Percentiles rank a stretch among this genome's conserved stretches.
Evolutionary conservation across 1,140 invertebrate species (phyloP).

Genomic region (Tetragonula clypearis): DNA sequence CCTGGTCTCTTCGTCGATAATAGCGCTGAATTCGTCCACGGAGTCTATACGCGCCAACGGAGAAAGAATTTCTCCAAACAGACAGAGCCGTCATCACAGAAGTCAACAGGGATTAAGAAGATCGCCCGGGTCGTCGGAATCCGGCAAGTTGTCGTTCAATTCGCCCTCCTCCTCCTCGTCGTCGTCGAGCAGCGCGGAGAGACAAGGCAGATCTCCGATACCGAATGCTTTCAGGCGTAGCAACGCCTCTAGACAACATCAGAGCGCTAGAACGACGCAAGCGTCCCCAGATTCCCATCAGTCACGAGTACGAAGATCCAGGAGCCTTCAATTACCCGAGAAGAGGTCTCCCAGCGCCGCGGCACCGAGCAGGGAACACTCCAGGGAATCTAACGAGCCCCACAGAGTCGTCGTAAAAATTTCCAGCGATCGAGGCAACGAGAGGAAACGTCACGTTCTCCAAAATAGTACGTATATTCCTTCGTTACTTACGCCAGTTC

Average conservation of each 20-base stretch:
- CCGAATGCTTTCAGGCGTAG: constrained; percentile 75
- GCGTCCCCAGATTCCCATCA: constrained; percentile 78
- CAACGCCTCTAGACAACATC: constrained; percentile 71
- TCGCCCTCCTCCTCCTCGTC: constrained; percentile 80
- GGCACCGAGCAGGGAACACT: constrained; percentile 70
- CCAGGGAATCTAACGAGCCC: constrained; percentile 75
- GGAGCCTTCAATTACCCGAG: constrained; percentile 83
- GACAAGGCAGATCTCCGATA: constrained; percentile 74
- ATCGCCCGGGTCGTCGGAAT: constrained; percentile 80
- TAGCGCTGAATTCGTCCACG: constrained; percentile 72
- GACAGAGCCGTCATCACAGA: constrained; percentile 72
- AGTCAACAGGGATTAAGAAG: constrained; percentile 75
- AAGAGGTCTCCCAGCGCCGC: constrained; percentile 78
- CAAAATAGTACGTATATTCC: constrained; percentile 72
- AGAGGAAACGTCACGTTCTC: constrained; percentile 71
- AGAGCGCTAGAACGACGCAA: constrained; percentile 72
- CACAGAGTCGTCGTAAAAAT: constrained; percentile 79
- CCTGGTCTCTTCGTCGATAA: constrained; percentile 60
- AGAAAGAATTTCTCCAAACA: constrained; percentile 79
- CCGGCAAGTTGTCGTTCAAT: constrained; percentile 78
- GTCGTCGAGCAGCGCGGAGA: constrained; percentile 79
- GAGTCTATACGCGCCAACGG: constrained; percentile 71
- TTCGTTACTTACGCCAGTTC: background rate
- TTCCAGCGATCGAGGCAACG: constrained; percentile 69
- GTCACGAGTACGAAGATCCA: constrained; percentile 81